A percentile compares a stretch with the other conserved stretches of the same genome.
phyloP scores from a whole-genome alignment of 2,797 vertebrate genomes.

The Rhinella marina region DNA sequence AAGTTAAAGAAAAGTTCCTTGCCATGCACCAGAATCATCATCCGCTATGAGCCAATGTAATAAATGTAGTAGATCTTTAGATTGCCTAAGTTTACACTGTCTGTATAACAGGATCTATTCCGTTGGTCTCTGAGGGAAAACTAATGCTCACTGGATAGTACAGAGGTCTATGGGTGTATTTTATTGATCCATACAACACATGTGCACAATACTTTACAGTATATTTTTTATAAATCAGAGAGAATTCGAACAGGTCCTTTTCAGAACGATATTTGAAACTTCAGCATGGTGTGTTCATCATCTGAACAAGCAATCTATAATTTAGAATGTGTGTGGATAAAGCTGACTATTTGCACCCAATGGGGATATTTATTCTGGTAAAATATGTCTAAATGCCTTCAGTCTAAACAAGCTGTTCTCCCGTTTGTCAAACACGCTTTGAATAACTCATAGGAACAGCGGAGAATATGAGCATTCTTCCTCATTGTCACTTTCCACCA shows the following conservation, averaged over 20 bases:
- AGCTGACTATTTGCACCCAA: not conserved
- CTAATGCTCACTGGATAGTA: no score
- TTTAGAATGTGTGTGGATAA: not conserved
- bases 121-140: no score
- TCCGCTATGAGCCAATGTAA: no score
- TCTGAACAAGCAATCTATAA: not conserved
- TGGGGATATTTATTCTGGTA: not conserved
- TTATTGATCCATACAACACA: not conserved
- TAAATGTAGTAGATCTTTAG: no score
- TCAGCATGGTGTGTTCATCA: not conserved
- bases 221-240: not conserved
- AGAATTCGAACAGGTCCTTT: not conserved
- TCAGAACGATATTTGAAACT: not conserved
- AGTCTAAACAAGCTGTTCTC: not conserved
- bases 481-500: conserved; percentile 8
- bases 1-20: no score
- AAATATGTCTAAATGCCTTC: not conserved
- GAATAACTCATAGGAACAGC: not conserved
- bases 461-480: not conserved
- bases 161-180: no score
- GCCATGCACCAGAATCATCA: no score
- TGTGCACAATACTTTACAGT: not conserved
- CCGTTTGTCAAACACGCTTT: not conserved
- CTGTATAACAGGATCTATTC: no score
- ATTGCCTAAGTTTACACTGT: no score